Conservation (phyloP, 2,797 vertebrate species). For the Meda fulgida region DNA sequence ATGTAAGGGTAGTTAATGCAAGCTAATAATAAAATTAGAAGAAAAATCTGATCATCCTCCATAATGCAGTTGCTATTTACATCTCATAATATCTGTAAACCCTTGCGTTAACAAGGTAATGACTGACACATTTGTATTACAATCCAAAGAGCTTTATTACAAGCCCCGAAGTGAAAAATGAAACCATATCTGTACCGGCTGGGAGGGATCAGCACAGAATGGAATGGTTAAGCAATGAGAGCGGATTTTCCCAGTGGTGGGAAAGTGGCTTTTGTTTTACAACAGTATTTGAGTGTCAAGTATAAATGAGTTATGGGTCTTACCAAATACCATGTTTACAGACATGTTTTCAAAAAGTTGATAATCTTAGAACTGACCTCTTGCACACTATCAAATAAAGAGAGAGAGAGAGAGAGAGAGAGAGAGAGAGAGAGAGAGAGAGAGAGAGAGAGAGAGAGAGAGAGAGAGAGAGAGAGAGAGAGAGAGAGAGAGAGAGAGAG, state of each 20-base stretch:
- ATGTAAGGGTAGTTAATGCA: too few relatives aligned
- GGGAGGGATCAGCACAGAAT: neutral
- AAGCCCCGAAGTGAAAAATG: neutral
- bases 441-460: neutral
- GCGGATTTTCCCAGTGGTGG: neutral
- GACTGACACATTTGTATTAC: neutral
- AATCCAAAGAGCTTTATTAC: neutral
- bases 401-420: too few relatives aligned
- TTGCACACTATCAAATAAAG: neutral
- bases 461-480: too few relatives aligned
- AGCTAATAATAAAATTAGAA: neutral
- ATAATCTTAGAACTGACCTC: neutral
- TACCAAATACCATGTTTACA: neutral
- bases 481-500: too few relatives aligned
- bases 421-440: too few relatives aligned
- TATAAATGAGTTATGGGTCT: neutral
- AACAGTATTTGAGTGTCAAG: neutral
- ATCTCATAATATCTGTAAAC: neutral
- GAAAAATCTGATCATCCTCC: neutral
- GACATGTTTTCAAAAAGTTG: neutral
- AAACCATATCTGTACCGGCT: neutral
- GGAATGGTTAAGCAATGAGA: neutral
- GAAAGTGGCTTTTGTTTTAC: neutral
- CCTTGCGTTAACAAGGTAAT: neutral
- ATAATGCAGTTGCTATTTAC: neutral